Percentiles rank a stretch among this genome's conserved stretches.
These are phyloP conservation scores for Chaenocephalus aceratus DNA, from an alignment of 2,113 vertebrate species.

Conservation along the genomic window DNA sequence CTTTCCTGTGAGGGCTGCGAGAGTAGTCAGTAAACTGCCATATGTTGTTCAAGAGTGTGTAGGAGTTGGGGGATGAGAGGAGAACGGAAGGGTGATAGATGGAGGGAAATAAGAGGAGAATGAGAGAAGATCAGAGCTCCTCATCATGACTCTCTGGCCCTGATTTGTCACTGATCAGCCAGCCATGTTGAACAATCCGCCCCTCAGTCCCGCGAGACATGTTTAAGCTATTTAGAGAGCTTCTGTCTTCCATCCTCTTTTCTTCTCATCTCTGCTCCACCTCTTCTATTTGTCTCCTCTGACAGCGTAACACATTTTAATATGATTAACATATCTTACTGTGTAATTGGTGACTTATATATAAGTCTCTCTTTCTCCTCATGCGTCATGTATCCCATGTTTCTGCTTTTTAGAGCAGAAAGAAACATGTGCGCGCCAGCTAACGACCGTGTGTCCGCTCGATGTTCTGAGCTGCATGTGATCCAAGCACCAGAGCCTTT, in stretches of 20 bases:
- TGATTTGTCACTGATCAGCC: slow-evolving; percentile 41
- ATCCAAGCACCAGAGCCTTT: slow-evolving; percentile 53
- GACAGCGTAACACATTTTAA: slow-evolving; percentile 8
- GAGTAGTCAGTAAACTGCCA: slow-evolving; percentile 59
- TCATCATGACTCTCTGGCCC: slow-evolving; percentile 30
- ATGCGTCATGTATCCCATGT: slow-evolving; percentile 27
- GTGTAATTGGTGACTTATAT: slow-evolving; percentile 1
- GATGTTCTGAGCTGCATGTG: slow-evolving; percentile 54
- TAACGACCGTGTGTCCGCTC: slow-evolving; percentile 42
- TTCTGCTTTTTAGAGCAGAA: slow-evolving; percentile 77
- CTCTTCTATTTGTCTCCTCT: background rate
- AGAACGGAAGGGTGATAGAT: slow-evolving; percentile 18
- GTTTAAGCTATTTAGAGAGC: slow-evolving; percentile 24
- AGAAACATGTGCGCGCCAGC: slow-evolving; percentile 53
- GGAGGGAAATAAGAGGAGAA: slow-evolving; percentile 18
- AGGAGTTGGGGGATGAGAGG: slow-evolving; percentile 16
- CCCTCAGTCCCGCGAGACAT: slow-evolving; percentile 30
- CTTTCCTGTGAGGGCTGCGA: slow-evolving; percentile 69
- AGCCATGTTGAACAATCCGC: slow-evolving; percentile 49
- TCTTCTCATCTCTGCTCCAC: background rate
- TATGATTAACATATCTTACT: slow-evolving; percentile 6
- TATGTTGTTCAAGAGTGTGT: slow-evolving; percentile 65
- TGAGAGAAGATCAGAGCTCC: slow-evolving; percentile 26
- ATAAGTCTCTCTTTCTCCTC: background rate
- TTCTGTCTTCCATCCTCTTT: slow-evolving; percentile 21